Base-by-base conservation (phyloP, 2,888 invertebrate genomes). In the Orthonevra nobilis region DNA sequence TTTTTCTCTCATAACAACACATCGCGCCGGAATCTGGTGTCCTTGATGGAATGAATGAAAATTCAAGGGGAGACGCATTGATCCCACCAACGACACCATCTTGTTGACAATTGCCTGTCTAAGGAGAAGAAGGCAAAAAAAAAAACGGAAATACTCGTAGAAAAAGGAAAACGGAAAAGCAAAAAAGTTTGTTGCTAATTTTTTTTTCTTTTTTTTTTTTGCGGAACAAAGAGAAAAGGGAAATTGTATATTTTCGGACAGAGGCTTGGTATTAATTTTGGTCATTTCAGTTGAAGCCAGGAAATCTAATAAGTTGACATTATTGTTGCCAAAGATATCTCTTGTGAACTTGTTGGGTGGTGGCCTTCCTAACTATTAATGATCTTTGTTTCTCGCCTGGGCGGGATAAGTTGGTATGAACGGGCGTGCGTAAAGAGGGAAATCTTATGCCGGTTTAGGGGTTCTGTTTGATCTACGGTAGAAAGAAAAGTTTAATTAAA, bases 401-500 rank as follows among this genome's bases (percentile, higher is more conserved):
- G 7, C 10, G n/a, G 6, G 19, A 26, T 32, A 5, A 12, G 56
- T 9, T 28, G 14, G 5, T 1, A 17, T 38, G 17, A 3, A n/a
- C 2, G 17, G 40, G n/a, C 10, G 10, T 12, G n/a, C n/a, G n/a
- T n/a, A n/a, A n/a, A n/a, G n/a, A 28, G 12, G 20, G 5, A 26
- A 40, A 58, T 58, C 30, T 26, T 42, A 66, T 50, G 26, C 23
- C 23, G 19, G 26, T 34, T 15, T 73, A 50, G 40, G 23, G 42
- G 44, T 44, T 28, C 38, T 30, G 28, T 64, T 44, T 44, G 52
- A 52, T 40, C 44, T 50, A 14, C 5, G 36, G 20, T n/a, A n/a
- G n/a, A 15, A 56, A 36, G 32, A 64, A 36, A 50, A 73, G 66
- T 73, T 66, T 66, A 73, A 73, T 73, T 52, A 73, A 46, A 52